Conservation (phyloP, 2,888 invertebrate species). For the Andrena haemorrhoa region DNA sequence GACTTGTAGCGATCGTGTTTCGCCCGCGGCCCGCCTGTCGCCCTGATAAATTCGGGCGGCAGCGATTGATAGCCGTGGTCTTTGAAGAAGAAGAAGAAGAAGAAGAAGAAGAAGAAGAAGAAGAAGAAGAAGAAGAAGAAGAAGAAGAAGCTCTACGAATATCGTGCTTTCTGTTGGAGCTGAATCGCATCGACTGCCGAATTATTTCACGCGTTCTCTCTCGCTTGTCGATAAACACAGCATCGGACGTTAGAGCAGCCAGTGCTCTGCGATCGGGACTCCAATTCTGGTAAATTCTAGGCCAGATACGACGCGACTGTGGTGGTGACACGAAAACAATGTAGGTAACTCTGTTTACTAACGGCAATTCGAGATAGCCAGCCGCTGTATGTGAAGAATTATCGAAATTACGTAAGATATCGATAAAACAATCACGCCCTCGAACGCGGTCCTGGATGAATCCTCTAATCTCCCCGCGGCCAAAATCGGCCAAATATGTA, state of each 20-base stretch:
- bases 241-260: neutral
- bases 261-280: conserved; percentile 3
- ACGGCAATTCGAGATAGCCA: neutral
- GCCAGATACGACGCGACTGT: neutral
- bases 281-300: conserved; percentile 2
- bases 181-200: neutral
- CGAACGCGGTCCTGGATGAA: neutral
- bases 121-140: too few relatives aligned
- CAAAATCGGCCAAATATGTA: conserved; percentile 7
- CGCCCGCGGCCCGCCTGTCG: too few relatives aligned
- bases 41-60: too few relatives aligned
- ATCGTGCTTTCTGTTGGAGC: neutral
- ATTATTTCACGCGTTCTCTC: neutral
- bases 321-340: conserved; percentile 2
- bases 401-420: too few relatives aligned
- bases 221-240: neutral
- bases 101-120: too few relatives aligned
- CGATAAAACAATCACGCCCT: too few relatives aligned
- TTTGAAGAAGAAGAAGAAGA: too few relatives aligned
- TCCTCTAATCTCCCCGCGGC: neutral
- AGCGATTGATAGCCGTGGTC: too few relatives aligned
- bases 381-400: neutral
- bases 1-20: too few relatives aligned
- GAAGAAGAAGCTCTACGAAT: too few relatives aligned
- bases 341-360: neutral